phyloP scores from a whole-genome alignment of 92 coral and sea anemone genomes.

The Epizoanthus illoricatus region DNA sequence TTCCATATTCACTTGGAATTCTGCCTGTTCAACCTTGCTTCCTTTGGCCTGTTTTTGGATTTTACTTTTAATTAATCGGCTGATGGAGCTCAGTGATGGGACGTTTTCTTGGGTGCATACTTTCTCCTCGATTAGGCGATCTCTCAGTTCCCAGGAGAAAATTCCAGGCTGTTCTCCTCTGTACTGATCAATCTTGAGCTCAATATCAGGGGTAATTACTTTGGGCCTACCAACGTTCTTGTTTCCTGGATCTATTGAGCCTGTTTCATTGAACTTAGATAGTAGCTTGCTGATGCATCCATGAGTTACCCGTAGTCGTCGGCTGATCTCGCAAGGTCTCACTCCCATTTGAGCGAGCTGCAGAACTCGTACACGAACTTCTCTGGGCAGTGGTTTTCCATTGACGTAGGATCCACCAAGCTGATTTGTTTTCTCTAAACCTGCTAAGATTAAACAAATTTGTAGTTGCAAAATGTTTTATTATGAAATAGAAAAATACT shows the following conservation, averaged over 20 bases:
- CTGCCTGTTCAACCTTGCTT: neutral
- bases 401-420: slow-evolving; percentile 86
- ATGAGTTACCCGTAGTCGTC: slow-evolving; percentile 78
- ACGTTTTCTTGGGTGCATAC: slow-evolving; percentile 64
- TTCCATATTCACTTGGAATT: neutral
- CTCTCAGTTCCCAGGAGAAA: slow-evolving; percentile 88
- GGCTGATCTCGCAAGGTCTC: slow-evolving; percentile 91
- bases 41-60: slow-evolving; percentile 45
- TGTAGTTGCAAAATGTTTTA: too few relatives aligned
- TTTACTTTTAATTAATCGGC: slow-evolving; percentile 78
- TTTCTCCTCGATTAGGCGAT: slow-evolving; percentile 69
- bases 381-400: slow-evolving; percentile 78
- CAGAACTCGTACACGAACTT: slow-evolving; percentile 74
- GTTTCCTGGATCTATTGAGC: slow-evolving; percentile 72
- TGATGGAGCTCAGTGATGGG: slow-evolving; percentile 87
- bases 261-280: slow-evolving; percentile 78
- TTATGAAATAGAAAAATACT: too few relatives aligned
- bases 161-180: slow-evolving; percentile 76
- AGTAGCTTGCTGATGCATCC: slow-evolving; percentile 91
- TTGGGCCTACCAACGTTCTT: slow-evolving; percentile 83
- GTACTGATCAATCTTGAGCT: slow-evolving; percentile 74
- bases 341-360: slow-evolving; percentile 81
- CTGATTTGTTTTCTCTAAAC: slow-evolving; percentile 50
- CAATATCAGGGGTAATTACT: slow-evolving; percentile 81
- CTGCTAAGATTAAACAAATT: neutral